phyloP scores from a whole-genome alignment of 2,888 invertebrate species.

The Lampropteryx suffumata region DNA sequence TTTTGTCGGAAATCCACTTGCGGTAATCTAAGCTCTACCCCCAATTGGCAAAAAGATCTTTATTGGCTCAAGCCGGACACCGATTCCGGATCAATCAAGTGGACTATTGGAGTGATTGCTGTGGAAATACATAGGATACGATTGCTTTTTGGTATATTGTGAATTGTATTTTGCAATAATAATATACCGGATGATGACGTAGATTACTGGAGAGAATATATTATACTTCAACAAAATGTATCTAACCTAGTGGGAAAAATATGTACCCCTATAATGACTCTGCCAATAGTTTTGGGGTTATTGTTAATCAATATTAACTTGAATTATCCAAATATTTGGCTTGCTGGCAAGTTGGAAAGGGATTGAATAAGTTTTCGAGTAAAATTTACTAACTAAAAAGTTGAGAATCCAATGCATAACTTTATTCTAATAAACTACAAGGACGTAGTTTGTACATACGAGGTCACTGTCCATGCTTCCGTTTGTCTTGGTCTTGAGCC shows the following conservation, averaged over 20 bases:
- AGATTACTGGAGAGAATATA: no score
- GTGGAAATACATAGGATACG: slow-evolving; percentile 42
- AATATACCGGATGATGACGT: no score
- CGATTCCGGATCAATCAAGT: slow-evolving; percentile 64
- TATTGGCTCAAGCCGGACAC: slow-evolving; percentile 66
- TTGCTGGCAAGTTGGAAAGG: background rate
- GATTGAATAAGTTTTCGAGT: slow-evolving; percentile 2
- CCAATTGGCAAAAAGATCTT: slow-evolving; percentile 71
- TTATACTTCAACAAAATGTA: no score
- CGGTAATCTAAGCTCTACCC: slow-evolving; percentile 54
- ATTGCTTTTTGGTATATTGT: slow-evolving; percentile 22
- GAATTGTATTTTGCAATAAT: no score
- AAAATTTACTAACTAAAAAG: slow-evolving; percentile 21
- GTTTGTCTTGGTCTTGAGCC: slow-evolving; percentile 38
- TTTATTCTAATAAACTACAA: slow-evolving; percentile 23
- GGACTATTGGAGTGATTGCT: slow-evolving; percentile 59
- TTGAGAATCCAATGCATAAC: slow-evolving; percentile 21
- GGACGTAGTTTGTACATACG: slow-evolving; percentile 22
- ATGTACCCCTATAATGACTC: no score
- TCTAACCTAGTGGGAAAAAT: no score
- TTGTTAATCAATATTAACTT: no score
- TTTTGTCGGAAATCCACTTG: slow-evolving; percentile 49
- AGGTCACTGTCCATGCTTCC: slow-evolving; percentile 23
- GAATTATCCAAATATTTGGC: no score
- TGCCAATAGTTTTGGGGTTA: no score